phyloP scores from a whole-genome alignment of 1,140 invertebrate species.

The Drosophila fuyamai region DNA sequence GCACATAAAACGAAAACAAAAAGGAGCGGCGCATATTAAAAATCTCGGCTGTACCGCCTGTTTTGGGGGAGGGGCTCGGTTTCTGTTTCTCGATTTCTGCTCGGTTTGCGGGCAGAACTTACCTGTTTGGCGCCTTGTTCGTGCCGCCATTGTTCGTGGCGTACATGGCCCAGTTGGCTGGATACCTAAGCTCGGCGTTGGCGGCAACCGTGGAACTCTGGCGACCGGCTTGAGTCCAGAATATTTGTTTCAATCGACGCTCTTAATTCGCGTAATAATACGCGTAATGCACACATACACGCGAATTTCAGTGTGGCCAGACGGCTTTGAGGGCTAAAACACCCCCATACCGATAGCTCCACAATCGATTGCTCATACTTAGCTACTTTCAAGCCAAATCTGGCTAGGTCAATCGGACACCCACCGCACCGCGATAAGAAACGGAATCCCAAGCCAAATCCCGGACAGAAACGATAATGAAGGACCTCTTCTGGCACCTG shows the following conservation, averaged over 20 bases:
- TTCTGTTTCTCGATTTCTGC: not conserved
- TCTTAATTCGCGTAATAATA: slow-evolving; percentile 63
- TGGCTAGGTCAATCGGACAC: not conserved
- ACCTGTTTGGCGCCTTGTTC: slow-evolving; percentile 80
- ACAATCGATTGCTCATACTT: not conserved
- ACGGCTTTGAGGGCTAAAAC: not conserved
- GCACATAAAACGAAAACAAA: slow-evolving; percentile 5
- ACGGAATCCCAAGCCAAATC: slow-evolving; percentile 4
- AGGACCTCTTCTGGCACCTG: slow-evolving; percentile 58
- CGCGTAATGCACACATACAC: slow-evolving; percentile 66
- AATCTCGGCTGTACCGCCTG: slow-evolving; percentile 53
- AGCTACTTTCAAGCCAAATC: not conserved
- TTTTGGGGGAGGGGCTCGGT: slow-evolving; percentile 14
- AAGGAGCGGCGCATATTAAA: slow-evolving; percentile 26
- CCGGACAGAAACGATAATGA: slow-evolving; percentile 33
- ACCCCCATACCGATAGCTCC: not conserved
- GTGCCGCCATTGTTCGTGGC: slow-evolving; percentile 72
- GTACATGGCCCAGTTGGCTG: slow-evolving; percentile 65
- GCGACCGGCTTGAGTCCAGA: slow-evolving; percentile 9
- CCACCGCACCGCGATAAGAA: slow-evolving; percentile 4
- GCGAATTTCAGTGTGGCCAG: not conserved
- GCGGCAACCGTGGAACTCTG: slow-evolving; percentile 26
- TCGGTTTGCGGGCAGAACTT: slow-evolving; percentile 18
- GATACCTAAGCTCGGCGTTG: slow-evolving; percentile 17
- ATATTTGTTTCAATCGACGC: slow-evolving; percentile 46